Conservation (phyloP, 2,797 vertebrate genomes). For the Tokudaia muenninki region DNA sequence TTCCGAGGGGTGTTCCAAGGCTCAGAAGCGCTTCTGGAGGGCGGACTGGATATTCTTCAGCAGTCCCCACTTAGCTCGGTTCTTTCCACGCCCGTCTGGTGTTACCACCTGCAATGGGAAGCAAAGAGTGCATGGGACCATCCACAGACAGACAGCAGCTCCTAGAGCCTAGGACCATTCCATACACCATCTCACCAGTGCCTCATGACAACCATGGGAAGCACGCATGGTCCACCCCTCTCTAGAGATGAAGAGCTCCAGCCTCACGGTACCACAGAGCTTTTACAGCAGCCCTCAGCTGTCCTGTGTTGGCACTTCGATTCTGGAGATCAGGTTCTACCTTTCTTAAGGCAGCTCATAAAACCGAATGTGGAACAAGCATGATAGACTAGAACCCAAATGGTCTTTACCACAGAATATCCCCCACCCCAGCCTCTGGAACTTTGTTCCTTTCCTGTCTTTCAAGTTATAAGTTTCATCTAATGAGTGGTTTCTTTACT, state of each 20-base stretch:
- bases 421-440: background rate
- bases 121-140: conserved; percentile 35
- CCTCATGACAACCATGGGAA: accelerated
- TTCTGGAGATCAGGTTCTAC: background rate
- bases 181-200: background rate
- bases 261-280: background rate
- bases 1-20: background rate
- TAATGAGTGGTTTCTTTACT: background rate
- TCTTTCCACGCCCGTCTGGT: conserved; percentile 76
- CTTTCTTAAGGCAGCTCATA: background rate
- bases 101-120: conserved; percentile 83
- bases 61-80: conserved; percentile 80
- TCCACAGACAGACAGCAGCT: background rate
- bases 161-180: background rate
- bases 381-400: background rate
- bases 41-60: conserved; percentile 81
- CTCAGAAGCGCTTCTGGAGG: conserved; percentile 79
- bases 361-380: background rate
- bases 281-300: background rate
- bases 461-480: background rate
- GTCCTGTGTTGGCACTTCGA: background rate
- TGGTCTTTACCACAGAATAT: background rate
- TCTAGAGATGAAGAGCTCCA: conserved; percentile 18
- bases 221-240: background rate
- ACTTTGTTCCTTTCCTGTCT: background rate